A percentile compares a stretch with the other conserved stretches of the same genome.
phyloP scores from a whole-genome alignment of 2,888 invertebrate genomes.

The Polydrusus pterygomalis region DNA sequence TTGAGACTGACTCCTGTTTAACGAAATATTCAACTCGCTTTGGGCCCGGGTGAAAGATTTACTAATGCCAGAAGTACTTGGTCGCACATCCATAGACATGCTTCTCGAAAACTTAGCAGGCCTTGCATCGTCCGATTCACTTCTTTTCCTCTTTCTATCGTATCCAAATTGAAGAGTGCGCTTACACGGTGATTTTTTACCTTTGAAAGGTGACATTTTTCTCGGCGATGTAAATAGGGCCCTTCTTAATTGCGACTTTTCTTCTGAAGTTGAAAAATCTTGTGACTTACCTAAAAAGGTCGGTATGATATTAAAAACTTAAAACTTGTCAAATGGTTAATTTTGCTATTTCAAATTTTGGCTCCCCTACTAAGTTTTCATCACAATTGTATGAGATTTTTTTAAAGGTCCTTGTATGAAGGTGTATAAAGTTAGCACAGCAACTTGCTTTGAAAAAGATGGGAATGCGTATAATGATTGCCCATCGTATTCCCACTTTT shows the following conservation, averaged over 20 bases:
- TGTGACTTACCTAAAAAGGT: constrained; percentile 54
- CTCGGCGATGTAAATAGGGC: constrained; percentile 63
- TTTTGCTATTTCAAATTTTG: too few relatives aligned
- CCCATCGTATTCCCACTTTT: too few relatives aligned
- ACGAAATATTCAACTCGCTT: constrained; percentile 58
- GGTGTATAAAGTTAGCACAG: too few relatives aligned
- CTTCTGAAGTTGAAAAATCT: constrained; percentile 47
- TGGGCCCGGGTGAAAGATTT: constrained; percentile 54
- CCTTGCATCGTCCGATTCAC: constrained; percentile 68
- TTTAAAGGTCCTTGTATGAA: too few relatives aligned
- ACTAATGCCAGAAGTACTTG: constrained; percentile 58
- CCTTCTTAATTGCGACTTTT: constrained; percentile 49
- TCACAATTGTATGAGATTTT: too few relatives aligned
- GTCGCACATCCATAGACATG: constrained; percentile 76
- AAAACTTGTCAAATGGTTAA: too few relatives aligned
- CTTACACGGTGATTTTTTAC: constrained; percentile 73
- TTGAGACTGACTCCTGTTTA: constrained; percentile 56
- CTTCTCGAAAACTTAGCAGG: constrained; percentile 75
- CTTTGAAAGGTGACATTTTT: constrained; percentile 53
- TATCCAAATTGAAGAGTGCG: constrained; percentile 47
- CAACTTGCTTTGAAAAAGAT: too few relatives aligned
- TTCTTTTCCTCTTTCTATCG: constrained; percentile 74
- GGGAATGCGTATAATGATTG: too few relatives aligned
- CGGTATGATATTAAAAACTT: too few relatives aligned
- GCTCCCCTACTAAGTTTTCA: too few relatives aligned